Evolutionary conservation across 2,888 invertebrate species (phyloP).

Genomic region (Lamproptera curius): DNA sequence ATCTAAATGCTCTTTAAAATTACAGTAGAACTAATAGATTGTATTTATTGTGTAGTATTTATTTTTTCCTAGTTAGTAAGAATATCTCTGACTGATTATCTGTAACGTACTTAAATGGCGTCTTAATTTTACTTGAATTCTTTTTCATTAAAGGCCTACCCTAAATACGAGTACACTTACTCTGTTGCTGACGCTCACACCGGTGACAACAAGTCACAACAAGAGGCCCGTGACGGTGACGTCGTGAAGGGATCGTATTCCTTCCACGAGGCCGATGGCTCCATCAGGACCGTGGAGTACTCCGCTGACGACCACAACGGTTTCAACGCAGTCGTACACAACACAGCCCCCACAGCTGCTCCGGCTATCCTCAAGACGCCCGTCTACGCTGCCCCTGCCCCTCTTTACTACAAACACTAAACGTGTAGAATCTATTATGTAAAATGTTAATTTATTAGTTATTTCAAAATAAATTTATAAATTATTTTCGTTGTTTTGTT

Average conservation of each 20-base stretch:
- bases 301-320: constrained; percentile 74
- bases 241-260: constrained; percentile 77
- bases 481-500: neutral
- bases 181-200: constrained; percentile 77
- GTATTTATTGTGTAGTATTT: neutral
- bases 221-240: constrained; percentile 79
- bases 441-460: neutral
- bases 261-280: constrained; percentile 70
- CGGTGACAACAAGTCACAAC: constrained; percentile 79
- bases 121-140: no score
- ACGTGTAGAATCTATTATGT: neutral
- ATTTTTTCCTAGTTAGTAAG: no score
- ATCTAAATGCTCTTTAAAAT: constrained; percentile 34
- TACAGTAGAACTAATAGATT: constrained; percentile 14
- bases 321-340: constrained; percentile 63
- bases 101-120: neutral
- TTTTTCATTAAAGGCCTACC: constrained; percentile 69
- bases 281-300: constrained; percentile 73
- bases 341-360: constrained; percentile 55
- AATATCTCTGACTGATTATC: no score
- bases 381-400: constrained; percentile 37
- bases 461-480: neutral
- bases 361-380: no score
- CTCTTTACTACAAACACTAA: constrained; percentile 43
- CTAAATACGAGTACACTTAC: constrained; percentile 78